phyloP scores from a whole-genome alignment of 2,797 vertebrate genomes.

The Allobates femoralis region DNA sequence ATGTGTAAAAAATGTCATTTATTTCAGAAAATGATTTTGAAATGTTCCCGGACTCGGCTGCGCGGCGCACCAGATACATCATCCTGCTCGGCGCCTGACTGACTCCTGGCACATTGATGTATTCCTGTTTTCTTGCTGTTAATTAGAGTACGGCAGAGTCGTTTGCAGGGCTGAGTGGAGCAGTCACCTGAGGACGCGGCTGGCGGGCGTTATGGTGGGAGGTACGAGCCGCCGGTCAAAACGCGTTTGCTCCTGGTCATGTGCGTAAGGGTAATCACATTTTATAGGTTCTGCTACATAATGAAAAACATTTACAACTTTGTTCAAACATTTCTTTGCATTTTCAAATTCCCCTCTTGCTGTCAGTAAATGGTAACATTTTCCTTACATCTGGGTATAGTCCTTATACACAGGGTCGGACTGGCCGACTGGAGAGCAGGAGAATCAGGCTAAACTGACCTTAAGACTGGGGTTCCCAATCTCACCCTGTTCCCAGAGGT shows the following conservation, averaged over 20 bases:
- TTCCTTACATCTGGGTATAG: background rate
- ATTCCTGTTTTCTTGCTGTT: slow-evolving; percentile 46
- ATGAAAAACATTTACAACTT: too few species aligned
- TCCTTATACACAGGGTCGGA: too few species aligned
- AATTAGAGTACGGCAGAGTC: slow-evolving; percentile 44
- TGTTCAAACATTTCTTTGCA: background rate
- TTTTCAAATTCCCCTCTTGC: background rate
- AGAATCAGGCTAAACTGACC: too few species aligned
- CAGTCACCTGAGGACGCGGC: slow-evolving; percentile 30
- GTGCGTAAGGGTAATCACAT: background rate
- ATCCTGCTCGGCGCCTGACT: slow-evolving; percentile 21
- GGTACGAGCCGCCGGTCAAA: background rate
- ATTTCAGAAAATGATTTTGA: slow-evolving; percentile 39
- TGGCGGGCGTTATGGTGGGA: background rate
- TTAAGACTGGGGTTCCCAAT: too few species aligned
- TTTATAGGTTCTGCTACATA: background rate
- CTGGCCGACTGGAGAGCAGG: too few species aligned
- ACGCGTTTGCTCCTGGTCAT: background rate
- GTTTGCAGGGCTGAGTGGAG: background rate
- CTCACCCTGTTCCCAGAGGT: too few species aligned
- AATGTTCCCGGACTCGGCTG: slow-evolving; percentile 38
- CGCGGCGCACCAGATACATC: slow-evolving; percentile 37
- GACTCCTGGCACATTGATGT: slow-evolving; percentile 48
- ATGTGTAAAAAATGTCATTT: slow-evolving; percentile 54
- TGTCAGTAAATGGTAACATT: background rate